Evolutionary conservation across 2,113 vertebrate species (phyloP).

Genomic region (Apteryx mantelli): DNA sequence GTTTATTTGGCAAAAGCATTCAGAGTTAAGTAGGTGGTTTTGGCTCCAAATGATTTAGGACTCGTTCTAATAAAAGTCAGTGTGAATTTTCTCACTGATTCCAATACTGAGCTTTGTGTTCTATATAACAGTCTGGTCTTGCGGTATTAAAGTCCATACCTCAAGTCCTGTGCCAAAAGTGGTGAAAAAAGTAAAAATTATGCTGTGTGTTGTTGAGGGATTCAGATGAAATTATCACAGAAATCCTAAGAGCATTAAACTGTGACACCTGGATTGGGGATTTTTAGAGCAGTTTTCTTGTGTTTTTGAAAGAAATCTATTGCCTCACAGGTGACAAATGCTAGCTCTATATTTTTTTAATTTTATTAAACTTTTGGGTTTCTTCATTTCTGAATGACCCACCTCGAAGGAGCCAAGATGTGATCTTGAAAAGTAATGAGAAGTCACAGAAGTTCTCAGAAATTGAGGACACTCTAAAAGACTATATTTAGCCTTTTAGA

Average conservation of each 20-base stretch:
- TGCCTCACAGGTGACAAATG: neutral
- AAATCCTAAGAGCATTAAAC: neutral
- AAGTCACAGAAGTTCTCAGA: neutral
- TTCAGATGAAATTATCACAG: neutral
- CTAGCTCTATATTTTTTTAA: neutral
- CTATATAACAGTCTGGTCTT: neutral
- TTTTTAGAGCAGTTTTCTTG: neutral
- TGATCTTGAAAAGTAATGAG: neutral
- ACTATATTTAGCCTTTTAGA: neutral
- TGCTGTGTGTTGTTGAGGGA: neutral
- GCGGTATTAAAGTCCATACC: neutral
- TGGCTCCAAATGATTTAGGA: neutral
- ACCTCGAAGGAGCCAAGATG: neutral
- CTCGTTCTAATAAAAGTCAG: neutral
- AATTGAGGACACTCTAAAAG: neutral
- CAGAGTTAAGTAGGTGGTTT: neutral
- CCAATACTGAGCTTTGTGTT: neutral
- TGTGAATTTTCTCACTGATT: neutral
- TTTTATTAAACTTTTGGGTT: neutral
- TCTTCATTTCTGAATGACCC: neutral
- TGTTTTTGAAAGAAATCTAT: neutral
- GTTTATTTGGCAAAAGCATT: neutral
- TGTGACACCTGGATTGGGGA: neutral
- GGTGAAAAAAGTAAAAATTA: neutral
- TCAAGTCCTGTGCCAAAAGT: neutral